Base-by-base conservation (phyloP, 2,888 invertebrate species). In the Acleris sparsana region DNA sequence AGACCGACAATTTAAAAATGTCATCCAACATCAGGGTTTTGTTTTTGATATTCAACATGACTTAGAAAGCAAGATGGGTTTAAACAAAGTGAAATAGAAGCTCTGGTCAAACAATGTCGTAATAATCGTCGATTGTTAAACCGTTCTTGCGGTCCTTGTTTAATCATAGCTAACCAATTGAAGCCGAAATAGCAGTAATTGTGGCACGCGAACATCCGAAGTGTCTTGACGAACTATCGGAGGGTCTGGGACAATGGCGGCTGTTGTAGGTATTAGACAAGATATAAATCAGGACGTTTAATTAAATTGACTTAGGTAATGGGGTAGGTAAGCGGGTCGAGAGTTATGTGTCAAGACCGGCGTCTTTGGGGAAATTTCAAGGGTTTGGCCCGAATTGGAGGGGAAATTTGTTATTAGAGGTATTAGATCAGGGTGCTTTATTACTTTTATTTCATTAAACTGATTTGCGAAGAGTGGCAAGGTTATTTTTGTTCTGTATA, bases 281-380 rank as follows among this genome's bases (percentile, higher is more conserved):
- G 57, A 57, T 44, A 57, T 57, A 57, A 57, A 57, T 57, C 57
- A 57, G 25, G 57, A 17, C 20, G 51, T 39, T 60, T 51, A 60
- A 39, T 51, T 51, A 51, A 60, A 49, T 60, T 60, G 52, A 60
- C 51, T 60, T 43, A 52, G 33, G 29, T 60, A 60, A 39, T 52
- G n/a, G 59, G 33, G 22, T 55, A n/a, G 57, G 57, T 57, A 57
- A 57, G 25, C 46, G 57, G 57, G 44, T 57, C 17, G 57, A 25
- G 57, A 57, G 46, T 57, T 57, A 46, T 57, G 57, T 57, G 57
- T 57, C 46, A 56, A 3, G 57, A 25, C 44, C 44, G 57, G 11
- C 57, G 39, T 57, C 57, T 57, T 57, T 18, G 2, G 16, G 44
- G 53, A 7, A 16, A 53, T 53, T 53, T 20, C 49, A 5, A 49